Base-by-base conservation (phyloP, 2,113 vertebrate species). In the Pimephales promelas region DNA sequence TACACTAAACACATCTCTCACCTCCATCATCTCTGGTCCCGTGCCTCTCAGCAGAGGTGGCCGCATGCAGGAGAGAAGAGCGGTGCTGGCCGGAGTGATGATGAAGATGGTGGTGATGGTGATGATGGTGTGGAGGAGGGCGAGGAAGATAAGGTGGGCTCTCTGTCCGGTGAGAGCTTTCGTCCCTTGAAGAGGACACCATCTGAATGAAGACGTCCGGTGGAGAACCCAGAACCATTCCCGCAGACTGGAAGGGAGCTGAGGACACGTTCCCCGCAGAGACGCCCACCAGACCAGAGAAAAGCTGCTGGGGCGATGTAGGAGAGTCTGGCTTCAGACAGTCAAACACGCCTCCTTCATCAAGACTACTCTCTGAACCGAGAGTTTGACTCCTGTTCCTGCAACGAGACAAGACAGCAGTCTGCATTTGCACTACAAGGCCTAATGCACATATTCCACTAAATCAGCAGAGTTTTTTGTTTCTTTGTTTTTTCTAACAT, bases 151-250 rank as follows among this genome's bases (percentile, higher is more conserved):
- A 96, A 0, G 95, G 52, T 1, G 90, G 91, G 0, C 90, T 94
- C 78, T 98, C 97, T 0, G 94, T 85, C 1, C 94, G 95, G 59
- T 94, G 89, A 20, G 91, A 40, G 0, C 93, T 94, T 43, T 99
- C 98, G n/a, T 98, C 97, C 81, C 97, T 88, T 1, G 97, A 91
- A 0, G 95, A 91, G 0, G 96, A 92, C 0, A 93, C 92, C 98
- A 99, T 98, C 91, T 97, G 98, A 88, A 98, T 96, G 85, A 98
- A 98, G 22, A 98, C 97, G 14, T 99, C 98, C 0, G 96, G 95
- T 0, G 96, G 91, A 0, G 97, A 95, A 47, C 97, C 96, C 89
- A 99, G 91, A 64, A 98, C 96, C 91, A 99, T 91, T 73, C 97
- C 94, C 0, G 97, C 93, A 0, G 97, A 92, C 34, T 96, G 98